These are phyloP conservation scores for Sylvilagus bachmani DNA, from an alignment of 2,113 vertebrate genomes.

Conservation along the genomic window DNA sequence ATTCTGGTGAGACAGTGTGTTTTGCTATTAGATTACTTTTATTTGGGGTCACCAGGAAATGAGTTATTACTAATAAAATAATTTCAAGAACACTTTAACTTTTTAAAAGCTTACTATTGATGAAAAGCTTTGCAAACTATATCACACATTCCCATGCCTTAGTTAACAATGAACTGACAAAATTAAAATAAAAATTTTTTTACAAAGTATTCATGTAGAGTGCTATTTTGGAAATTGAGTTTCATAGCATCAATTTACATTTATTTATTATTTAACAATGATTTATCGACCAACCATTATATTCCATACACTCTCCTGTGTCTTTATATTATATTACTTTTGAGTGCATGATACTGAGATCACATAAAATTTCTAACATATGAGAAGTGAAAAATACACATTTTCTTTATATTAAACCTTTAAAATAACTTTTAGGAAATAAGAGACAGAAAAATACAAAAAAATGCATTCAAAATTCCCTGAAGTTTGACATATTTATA, in stretches of 20 bases:
- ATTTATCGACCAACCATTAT: not conserved
- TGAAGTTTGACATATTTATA: not conserved
- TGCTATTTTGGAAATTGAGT: not conserved
- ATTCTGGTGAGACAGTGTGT: not conserved
- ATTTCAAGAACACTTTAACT: not conserved
- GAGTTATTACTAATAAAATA: not conserved
- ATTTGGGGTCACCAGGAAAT: not conserved
- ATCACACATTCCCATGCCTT: not conserved
- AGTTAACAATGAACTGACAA: not conserved
- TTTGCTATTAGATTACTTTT: constrained; percentile 29
- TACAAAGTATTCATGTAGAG: not conserved
- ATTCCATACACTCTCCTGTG: not conserved
- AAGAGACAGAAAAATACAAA: not conserved
- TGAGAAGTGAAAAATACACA: not conserved
- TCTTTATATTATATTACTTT: constrained; percentile 4
- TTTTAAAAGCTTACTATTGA: not conserved
- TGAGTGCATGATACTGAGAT: not conserved
- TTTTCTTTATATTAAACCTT: not conserved
- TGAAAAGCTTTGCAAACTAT: constrained; percentile 4
- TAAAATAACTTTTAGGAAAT: not conserved
- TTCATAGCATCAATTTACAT: constrained; percentile 42
- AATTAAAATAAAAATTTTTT: not conserved
- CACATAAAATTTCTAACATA: not conserved
- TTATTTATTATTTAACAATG: constrained; percentile 45
- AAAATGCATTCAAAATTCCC: not conserved